A percentile compares a stretch with the other conserved stretches of the same genome.
phyloP scores from a whole-genome alignment of 2,113 vertebrate species.

The Muntiacus muntjak region DNA sequence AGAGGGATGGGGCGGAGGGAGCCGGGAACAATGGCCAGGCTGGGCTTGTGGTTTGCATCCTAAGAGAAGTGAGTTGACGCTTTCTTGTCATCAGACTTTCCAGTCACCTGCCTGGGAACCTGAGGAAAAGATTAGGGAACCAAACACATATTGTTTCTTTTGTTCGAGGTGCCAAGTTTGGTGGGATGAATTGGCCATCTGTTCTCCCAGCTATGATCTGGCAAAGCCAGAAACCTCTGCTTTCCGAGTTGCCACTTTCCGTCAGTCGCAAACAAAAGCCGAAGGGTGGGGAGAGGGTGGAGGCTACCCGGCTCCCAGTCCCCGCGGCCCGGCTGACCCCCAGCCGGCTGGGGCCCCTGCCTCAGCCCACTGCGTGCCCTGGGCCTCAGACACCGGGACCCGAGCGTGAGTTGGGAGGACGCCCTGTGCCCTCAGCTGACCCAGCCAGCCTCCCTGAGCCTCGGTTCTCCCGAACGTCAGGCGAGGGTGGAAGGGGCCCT shows the following conservation, averaged over 20 bases:
- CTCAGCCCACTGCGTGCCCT: not conserved
- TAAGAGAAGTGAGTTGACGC: conserved; percentile 66
- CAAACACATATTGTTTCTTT: conserved; percentile 83
- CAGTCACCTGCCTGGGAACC: conserved; percentile 83
- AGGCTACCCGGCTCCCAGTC: not conserved
- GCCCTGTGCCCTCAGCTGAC: not conserved
- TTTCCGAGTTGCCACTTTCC: conserved; percentile 75
- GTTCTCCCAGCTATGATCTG: conserved; percentile 75
- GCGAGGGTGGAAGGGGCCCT: accelerated
- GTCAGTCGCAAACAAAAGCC: conserved; percentile 74
- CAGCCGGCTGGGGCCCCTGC: accelerated
- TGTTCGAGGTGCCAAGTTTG: conserved; percentile 79
- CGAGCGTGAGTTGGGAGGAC: not conserved
- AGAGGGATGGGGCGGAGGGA: not conserved
- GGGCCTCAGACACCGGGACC: not conserved
- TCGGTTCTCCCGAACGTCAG: not conserved
- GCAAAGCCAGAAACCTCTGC: conserved; percentile 77
- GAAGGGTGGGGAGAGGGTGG: not conserved
- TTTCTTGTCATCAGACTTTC: conserved; percentile 84
- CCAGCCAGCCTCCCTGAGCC: not conserved
- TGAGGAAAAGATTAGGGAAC: conserved; percentile 80
- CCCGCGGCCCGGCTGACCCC: not conserved
- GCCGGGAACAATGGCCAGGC: conserved; percentile 13
- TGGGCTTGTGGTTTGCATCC: conserved; percentile 46
- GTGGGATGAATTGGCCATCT: conserved; percentile 84